Evolutionary conservation across 2,888 invertebrate genomes (phyloP).

Genomic region (Acanthosepion esculentum): DNA sequence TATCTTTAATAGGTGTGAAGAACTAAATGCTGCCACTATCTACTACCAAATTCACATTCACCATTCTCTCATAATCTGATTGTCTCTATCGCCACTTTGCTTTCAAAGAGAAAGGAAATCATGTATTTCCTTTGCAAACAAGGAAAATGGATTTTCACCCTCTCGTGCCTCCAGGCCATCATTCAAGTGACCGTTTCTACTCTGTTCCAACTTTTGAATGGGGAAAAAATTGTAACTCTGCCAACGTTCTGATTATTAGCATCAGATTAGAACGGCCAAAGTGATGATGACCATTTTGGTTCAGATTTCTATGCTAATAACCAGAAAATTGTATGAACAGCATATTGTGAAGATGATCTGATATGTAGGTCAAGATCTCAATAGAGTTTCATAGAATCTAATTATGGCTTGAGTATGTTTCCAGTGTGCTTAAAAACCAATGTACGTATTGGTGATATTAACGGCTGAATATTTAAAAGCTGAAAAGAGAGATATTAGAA

Average conservation of each 20-base stretch:
- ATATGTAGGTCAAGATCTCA: background rate
- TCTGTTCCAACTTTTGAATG: background rate
- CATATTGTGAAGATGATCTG: background rate
- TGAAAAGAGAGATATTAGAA: too few relatives aligned
- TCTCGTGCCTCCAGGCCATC: background rate
- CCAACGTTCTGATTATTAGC: conserved; percentile 2
- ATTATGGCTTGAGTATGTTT: background rate
- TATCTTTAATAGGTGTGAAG: too few relatives aligned
- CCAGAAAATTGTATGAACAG: background rate
- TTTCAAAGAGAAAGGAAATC: background rate
- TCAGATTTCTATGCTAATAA: background rate
- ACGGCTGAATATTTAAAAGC: too few relatives aligned
- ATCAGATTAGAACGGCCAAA: background rate
- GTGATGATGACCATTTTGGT: background rate
- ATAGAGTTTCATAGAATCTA: background rate
- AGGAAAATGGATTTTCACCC: background rate
- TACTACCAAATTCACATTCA: too few relatives aligned
- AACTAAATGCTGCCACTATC: too few relatives aligned
- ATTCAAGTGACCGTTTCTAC: background rate
- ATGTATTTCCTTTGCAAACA: background rate
- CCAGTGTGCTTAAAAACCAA: too few relatives aligned
- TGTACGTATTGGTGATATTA: background rate
- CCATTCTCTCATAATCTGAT: too few relatives aligned
- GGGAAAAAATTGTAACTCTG: background rate
- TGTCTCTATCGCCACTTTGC: background rate